Evolutionary conservation across 1,140 invertebrate species (phyloP).

Genomic region (Leptoteleia sp.): DNA sequence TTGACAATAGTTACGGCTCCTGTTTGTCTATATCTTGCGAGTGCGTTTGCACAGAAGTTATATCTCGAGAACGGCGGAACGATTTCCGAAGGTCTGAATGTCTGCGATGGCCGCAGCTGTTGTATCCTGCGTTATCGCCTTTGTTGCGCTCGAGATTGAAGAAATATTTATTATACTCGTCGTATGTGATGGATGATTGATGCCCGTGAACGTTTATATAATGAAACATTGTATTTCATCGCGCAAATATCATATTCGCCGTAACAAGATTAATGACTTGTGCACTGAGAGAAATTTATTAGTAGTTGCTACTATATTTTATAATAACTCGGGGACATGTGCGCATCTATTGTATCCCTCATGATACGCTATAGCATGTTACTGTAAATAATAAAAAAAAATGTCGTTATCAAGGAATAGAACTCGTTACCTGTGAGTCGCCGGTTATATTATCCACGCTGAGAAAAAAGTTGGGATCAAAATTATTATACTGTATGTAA

Average conservation of each 20-base stretch:
- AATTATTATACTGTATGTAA: too few relatives aligned
- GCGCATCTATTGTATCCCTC: too few relatives aligned
- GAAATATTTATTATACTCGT: conserved; percentile 64
- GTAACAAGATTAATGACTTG: conserved; percentile 52
- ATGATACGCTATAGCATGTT: too few relatives aligned
- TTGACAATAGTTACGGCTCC: conserved; percentile 44
- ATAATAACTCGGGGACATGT: too few relatives aligned
- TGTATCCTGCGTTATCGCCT: conserved; percentile 57
- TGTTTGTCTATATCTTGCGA: conserved; percentile 42
- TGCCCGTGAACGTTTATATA: conserved; percentile 41
- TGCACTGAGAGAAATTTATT: too few relatives aligned
- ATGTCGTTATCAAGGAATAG: too few relatives aligned
- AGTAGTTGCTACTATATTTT: too few relatives aligned
- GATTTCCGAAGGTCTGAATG: conserved; percentile 51
- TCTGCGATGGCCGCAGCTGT: conserved; percentile 52
- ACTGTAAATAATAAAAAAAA: too few relatives aligned
- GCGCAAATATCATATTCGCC: conserved; percentile 50
- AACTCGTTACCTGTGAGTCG: too few relatives aligned
- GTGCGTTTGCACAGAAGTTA: conserved; percentile 37
- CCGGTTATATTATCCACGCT: too few relatives aligned
- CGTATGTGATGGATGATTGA: conserved; percentile 56
- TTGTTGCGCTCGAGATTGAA: conserved; percentile 53
- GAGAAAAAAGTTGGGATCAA: too few relatives aligned
- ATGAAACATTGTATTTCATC: conserved; percentile 55
- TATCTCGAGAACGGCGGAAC: conserved; percentile 32